phyloP scores from a whole-genome alignment of 2,797 vertebrate genomes.

The Kryptopterus vitreolus region DNA sequence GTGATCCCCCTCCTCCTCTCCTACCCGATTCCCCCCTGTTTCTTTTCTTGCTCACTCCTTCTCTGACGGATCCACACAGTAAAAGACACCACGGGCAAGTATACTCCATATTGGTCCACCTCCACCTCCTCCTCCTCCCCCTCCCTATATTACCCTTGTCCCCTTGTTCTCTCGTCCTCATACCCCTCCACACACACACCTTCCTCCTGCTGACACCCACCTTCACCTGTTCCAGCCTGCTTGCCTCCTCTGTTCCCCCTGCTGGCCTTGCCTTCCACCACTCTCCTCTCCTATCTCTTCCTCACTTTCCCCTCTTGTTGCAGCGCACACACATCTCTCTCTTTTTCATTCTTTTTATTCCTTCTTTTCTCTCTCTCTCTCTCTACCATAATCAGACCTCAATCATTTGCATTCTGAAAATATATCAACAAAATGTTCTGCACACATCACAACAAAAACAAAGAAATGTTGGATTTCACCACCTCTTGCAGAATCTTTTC shows the following conservation, averaged over 20 bases:
- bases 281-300: conserved; percentile 46
- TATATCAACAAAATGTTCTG: conserved; percentile 31
- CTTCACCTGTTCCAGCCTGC: conserved; percentile 73
- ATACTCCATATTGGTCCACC: conserved; percentile 99
- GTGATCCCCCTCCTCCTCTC: conserved; percentile 83
- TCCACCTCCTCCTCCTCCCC: conserved; percentile 80
- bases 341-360: conserved; percentile 59
- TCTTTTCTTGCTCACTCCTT: conserved; percentile 99
- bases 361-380: conserved; percentile 40
- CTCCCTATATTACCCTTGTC: conserved; percentile 80
- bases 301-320: conserved; percentile 68
- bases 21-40: conserved; percentile 89
- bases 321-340: conserved; percentile 78
- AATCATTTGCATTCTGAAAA: conserved; percentile 41
- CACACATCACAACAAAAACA: conserved; percentile 25
- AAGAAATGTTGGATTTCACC: conserved; percentile 30
- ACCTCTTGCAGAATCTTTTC: neutral
- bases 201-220: conserved; percentile 65
- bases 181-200: conserved; percentile 55
- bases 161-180: conserved; percentile 61
- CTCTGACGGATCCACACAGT: conserved; percentile 99
- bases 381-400: conserved; percentile 35
- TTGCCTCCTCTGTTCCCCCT: conserved; percentile 71
- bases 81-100: conserved; percentile 96
- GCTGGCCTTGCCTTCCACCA: conserved; percentile 70